Evolutionary conservation across 2,797 vertebrate species (phyloP).

Genomic region (Odontamblyopus rebecca): DNA sequence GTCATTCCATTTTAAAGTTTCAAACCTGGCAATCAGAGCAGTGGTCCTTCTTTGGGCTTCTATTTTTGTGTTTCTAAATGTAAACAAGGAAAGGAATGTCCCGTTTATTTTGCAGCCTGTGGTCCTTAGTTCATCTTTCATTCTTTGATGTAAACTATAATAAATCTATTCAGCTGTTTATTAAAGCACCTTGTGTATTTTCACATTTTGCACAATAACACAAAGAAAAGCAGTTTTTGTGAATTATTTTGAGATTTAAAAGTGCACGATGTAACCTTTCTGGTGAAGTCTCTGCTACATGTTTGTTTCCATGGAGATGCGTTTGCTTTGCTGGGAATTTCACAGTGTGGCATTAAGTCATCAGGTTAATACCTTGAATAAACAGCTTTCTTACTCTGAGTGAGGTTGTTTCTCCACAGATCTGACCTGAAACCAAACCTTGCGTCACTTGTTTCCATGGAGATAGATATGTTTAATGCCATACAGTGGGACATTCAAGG

Average conservation of each 20-base stretch:
- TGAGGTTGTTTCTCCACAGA: too few species aligned
- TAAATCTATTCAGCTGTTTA: slow-evolving; percentile 82
- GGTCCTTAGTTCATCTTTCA: slow-evolving; percentile 73
- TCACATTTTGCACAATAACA: slow-evolving; percentile 21
- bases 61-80: slow-evolving; percentile 81
- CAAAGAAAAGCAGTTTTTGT: background rate
- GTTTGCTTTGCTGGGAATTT: too few species aligned
- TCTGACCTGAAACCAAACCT: too few species aligned
- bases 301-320: too few species aligned
- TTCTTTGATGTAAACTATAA: slow-evolving; percentile 72
- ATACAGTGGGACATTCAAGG: too few species aligned
- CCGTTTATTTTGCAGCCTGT: slow-evolving; percentile 74
- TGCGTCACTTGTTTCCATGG: too few species aligned
- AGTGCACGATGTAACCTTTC: too few species aligned
- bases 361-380: too few species aligned
- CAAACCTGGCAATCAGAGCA: slow-evolving; percentile 79
- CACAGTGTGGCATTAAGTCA: too few species aligned
- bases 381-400: too few species aligned
- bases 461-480: too few species aligned
- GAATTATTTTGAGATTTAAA: background rate
- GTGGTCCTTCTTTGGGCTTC: slow-evolving; percentile 76
- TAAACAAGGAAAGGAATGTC: slow-evolving; percentile 69
- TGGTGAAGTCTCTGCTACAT: too few species aligned
- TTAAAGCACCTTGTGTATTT: slow-evolving; percentile 76
- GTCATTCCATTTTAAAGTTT: slow-evolving; percentile 80